A percentile compares a stretch with the other conserved stretches of the same genome.
These are phyloP conservation scores for Neoaliturus tenellus DNA, from an alignment of 2,888 invertebrate genomes.

Conservation along the genomic window DNA sequence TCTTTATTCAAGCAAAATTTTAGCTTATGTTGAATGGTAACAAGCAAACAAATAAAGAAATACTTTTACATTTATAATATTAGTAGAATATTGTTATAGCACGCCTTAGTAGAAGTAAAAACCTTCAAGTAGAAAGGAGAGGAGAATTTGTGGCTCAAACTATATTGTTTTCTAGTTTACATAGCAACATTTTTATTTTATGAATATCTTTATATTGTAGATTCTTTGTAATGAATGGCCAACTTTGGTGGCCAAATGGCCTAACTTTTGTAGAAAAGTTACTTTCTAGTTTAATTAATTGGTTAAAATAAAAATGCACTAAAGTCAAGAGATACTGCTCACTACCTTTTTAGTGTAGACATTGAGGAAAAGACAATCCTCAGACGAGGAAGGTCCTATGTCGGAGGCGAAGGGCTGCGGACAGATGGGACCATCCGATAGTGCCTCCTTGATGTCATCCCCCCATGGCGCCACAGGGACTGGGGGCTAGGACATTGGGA, in stretches of 20 bases:
- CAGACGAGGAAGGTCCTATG: not conserved
- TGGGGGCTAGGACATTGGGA: constrained; percentile 73
- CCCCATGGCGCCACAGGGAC: constrained; percentile 74
- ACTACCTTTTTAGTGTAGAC: constrained; percentile 54
- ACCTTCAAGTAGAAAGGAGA: too few species aligned
- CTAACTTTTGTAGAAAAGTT: not conserved
- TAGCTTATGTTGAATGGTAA: too few species aligned
- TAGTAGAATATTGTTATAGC: too few species aligned
- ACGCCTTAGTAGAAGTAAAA: too few species aligned
- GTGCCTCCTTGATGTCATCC: constrained; percentile 72
- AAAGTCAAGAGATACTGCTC: not conserved
- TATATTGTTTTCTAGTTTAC: too few species aligned
- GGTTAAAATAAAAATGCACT: too few species aligned
- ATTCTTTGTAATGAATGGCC: not conserved
- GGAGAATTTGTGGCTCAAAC: too few species aligned
- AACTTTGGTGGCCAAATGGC: not conserved
- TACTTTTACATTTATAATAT: too few species aligned
- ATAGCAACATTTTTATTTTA: too few species aligned
- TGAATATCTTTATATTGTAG: too few species aligned
- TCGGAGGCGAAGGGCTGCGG: constrained; percentile 71
- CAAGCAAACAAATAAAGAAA: too few species aligned
- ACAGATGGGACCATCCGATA: constrained; percentile 76
- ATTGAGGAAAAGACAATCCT: constrained; percentile 58
- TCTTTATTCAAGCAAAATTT: too few species aligned
- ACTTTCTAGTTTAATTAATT: not conserved